phyloP scores from a whole-genome alignment of 2,888 invertebrate genomes.

The Diarsia rubi region DNA sequence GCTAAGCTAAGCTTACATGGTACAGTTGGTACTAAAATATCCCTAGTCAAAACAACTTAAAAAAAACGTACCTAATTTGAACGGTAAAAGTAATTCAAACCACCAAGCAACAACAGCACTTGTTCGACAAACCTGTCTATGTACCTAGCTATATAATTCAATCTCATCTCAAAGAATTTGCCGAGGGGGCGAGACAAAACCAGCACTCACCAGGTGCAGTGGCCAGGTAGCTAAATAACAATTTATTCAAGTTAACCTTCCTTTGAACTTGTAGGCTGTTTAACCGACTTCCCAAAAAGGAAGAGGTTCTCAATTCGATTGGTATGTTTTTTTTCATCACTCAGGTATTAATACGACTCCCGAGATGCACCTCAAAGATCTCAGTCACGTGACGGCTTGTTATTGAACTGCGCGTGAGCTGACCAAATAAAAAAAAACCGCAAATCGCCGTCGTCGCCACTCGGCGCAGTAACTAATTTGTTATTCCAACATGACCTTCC shows the following conservation, averaged over 20 bases:
- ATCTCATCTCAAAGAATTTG: constrained; percentile 68
- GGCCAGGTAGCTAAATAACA: constrained; percentile 77
- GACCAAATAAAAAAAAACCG: constrained; percentile 69
- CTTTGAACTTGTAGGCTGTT: constrained; percentile 52
- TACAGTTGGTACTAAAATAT: not conserved
- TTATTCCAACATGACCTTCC: constrained; percentile 84
- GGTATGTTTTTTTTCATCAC: constrained; percentile 34
- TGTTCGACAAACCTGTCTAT: constrained; percentile 44
- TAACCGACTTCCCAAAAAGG: too few relatives aligned
- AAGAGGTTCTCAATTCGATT: too few relatives aligned
- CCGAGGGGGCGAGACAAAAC: constrained; percentile 71
- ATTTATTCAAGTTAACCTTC: constrained; percentile 54
- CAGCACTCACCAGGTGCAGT: constrained; percentile 74
- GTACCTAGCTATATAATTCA: constrained; percentile 34
- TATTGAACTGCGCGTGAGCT: constrained; percentile 71
- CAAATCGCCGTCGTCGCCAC: constrained; percentile 65
- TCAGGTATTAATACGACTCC: constrained; percentile 39
- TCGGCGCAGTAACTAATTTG: constrained; percentile 75
- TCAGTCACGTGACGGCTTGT: constrained; percentile 67
- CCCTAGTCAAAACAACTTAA: not conserved
- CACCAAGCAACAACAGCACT: constrained; percentile 36
- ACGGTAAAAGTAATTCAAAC: constrained; percentile 28
- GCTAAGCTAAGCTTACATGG: not conserved
- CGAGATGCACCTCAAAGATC: constrained; percentile 42
- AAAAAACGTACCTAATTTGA: constrained; percentile 16